Evolutionary conservation across 2,113 vertebrate genomes (phyloP).

Genomic region (Barbus barbus): DNA sequence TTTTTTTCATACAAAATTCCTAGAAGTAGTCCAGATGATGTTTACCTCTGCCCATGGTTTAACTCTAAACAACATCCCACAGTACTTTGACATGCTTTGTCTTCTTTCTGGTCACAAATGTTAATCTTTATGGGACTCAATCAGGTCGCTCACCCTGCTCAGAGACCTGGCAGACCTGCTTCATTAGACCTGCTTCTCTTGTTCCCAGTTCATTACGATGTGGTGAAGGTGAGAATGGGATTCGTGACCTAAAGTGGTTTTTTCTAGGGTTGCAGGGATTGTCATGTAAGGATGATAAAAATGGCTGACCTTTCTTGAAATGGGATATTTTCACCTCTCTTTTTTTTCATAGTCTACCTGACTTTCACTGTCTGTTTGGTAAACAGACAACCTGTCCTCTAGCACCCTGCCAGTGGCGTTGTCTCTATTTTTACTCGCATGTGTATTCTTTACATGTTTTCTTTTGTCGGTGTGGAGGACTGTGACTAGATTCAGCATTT

Average conservation of each 20-base stretch:
- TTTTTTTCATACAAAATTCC: background rate
- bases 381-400: background rate
- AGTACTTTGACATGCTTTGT: background rate
- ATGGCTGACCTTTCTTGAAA: slow-evolving; percentile 2
- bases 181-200: slow-evolving; percentile 15
- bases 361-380: slow-evolving; percentile 13
- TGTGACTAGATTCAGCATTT: slow-evolving; percentile 3
- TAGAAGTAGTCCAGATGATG: background rate
- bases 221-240: background rate
- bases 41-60: background rate
- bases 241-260: background rate
- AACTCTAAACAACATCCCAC: background rate
- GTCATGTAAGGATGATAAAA: background rate
- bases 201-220: background rate
- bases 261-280: background rate
- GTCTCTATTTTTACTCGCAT: background rate
- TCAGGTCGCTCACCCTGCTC: background rate
- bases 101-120: background rate
- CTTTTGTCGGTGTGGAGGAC: background rate
- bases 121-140: background rate
- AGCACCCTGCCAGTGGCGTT: background rate
- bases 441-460: background rate
- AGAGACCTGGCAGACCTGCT: too few species aligned
- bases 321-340: background rate
- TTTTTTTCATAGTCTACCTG: background rate